Percentiles rank a stretch among this genome's conserved stretches.
These are phyloP conservation scores for Nomia melanderi DNA, from an alignment of 1,140 invertebrate genomes.

Conservation along the genomic window DNA sequence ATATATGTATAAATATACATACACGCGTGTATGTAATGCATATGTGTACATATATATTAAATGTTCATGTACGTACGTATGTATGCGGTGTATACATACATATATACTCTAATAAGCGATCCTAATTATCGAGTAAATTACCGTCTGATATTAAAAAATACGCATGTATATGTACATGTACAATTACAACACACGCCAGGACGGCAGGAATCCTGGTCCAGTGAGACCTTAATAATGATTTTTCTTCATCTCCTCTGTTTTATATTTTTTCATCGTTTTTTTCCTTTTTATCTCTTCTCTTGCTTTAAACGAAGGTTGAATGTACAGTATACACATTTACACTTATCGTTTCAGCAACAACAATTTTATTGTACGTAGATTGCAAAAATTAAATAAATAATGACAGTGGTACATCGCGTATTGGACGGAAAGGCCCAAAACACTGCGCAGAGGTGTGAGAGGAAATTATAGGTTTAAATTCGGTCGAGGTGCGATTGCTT, in stretches of 20 bases:
- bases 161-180: slow-evolving; percentile 70
- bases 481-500: slow-evolving; percentile 77
- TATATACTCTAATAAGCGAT: slow-evolving; percentile 68
- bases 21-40: slow-evolving; percentile 17
- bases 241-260: slow-evolving; percentile 7
- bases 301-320: slow-evolving; percentile 67
- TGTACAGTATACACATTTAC: slow-evolving; percentile 70
- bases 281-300: not conserved
- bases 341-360: slow-evolving; percentile 78
- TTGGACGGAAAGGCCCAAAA: slow-evolving; percentile 80
- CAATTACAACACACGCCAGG: slow-evolving; percentile 69
- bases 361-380: slow-evolving; percentile 80
- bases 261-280: too few species aligned
- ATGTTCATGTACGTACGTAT: slow-evolving; percentile 41
- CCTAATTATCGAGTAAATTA: slow-evolving; percentile 70
- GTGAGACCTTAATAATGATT: slow-evolving; percentile 67
- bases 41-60: slow-evolving; percentile 35
- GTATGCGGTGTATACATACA: slow-evolving; percentile 56
- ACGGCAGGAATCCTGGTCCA: slow-evolving; percentile 69
- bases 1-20: slow-evolving; percentile 55
- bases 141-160: slow-evolving; percentile 70
- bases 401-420: slow-evolving; percentile 79
- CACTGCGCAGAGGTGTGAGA: slow-evolving; percentile 79
- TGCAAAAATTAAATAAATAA: slow-evolving; percentile 80
- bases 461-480: slow-evolving; percentile 77